Evolutionary conservation across 1,140 invertebrate genomes (phyloP), one percentile per base, ranked within the genome.

Genomic region (Antheraea pernyi): DNA sequence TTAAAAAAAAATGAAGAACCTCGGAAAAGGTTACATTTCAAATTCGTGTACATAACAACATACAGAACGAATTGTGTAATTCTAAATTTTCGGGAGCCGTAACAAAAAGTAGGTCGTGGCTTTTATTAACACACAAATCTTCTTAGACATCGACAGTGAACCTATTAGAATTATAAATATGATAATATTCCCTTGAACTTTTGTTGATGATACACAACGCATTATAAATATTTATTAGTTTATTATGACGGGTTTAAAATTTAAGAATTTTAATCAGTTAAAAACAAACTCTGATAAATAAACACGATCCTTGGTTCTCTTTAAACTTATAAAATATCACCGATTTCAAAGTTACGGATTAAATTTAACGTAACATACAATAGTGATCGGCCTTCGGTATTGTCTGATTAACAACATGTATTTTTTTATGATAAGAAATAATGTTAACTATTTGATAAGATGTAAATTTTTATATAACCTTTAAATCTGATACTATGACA

Each of bases 321-420:
- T 71, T 59, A 60, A 67, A 62, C 58, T 73, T 73, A 61, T 30
- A 19, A 61, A 61, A 61, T 36, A 3, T 61, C 8, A 61, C 60
- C 19, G 22, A n/a, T 61, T 61, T 36, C 16, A 30, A 30, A 61
- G 11, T 30, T 30, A 61, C 19, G 19, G 22, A 22, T 61, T 61
- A 22, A 61, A 19, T 59, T 59, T 59, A 16, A 60, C 7, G 6
- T 19, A 59, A 58, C 53, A 66, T 13, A 46, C 58, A 53, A 53
- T 46, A 19, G 46, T 6, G 19, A 66, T 65, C 19, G 69, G 37
- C 73, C 73, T 74, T 74, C 67, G 22, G 13, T 69, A 69, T 62
- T 69, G 73, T 74, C 68, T 70, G 72, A 74, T 74, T 73, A 73
- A 68, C 69, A 69, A 48, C 69, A 73, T 67, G 67, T 72, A 62